A percentile compares a stretch with the other conserved stretches of the same genome.
Conservation (phyloP, 2,113 vertebrate genomes). For the Actinemys pallida region DNA sequence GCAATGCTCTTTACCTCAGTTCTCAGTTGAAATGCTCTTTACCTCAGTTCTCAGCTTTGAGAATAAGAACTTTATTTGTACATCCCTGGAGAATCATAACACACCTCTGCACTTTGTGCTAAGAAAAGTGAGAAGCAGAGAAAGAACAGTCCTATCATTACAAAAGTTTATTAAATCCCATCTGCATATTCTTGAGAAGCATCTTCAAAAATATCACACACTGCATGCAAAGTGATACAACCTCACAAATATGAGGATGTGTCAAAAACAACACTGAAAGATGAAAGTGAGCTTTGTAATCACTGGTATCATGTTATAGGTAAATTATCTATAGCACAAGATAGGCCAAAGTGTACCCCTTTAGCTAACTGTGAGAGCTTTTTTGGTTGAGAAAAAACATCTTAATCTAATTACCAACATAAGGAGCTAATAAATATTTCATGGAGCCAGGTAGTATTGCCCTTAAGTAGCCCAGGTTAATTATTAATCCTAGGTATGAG, state of each 20-base stretch:
- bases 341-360: conserved; percentile 58
- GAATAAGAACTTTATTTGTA: neutral
- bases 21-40: neutral
- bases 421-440: conserved; percentile 74
- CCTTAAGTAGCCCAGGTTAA: conserved; percentile 73
- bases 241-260: conserved; percentile 46
- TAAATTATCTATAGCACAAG: conserved; percentile 78
- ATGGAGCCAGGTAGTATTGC: conserved; percentile 72
- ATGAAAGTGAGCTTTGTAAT: conserved; percentile 66
- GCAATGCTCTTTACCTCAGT: neutral
- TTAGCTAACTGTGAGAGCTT: conserved; percentile 74
- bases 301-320: conserved; percentile 58
- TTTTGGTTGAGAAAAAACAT: conserved; percentile 74
- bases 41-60: neutral
- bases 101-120: neutral
- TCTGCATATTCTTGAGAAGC: neutral
- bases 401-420: conserved; percentile 79
- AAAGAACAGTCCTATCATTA: neutral
- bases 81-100: neutral
- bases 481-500: conserved; percentile 78
- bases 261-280: conserved; percentile 58
- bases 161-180: neutral
- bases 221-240: neutral
- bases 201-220: neutral
- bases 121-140: neutral